Conservation (phyloP, 2,888 invertebrate species). For the Notodonta ziczac region DNA sequence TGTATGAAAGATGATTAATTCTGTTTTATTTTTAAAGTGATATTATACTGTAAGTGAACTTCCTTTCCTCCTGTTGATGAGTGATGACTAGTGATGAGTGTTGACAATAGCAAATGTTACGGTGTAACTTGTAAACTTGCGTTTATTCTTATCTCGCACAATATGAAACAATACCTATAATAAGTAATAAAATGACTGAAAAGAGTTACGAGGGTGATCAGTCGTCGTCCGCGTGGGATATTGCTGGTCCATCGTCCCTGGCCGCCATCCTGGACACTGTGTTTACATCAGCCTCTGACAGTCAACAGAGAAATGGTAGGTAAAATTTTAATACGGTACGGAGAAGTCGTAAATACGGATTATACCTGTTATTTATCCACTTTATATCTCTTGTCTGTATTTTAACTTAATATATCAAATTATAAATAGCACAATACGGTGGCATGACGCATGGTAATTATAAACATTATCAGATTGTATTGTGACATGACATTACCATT, state of each 20-base stretch:
- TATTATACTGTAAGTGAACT: conserved; percentile 31
- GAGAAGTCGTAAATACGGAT: neutral
- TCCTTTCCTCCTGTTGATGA: conserved; percentile 14
- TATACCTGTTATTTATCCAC: neutral
- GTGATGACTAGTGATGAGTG: conserved; percentile 20
- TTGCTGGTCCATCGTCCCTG: conserved; percentile 81
- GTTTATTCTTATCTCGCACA: conserved; percentile 35
- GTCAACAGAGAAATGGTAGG: conserved; percentile 69
- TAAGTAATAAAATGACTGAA: conserved; percentile 67
- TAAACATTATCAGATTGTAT: too few species aligned
- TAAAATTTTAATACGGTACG: neutral
- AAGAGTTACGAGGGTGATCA: conserved; percentile 69
- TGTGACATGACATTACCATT: too few species aligned
- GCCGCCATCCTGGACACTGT: conserved; percentile 87
- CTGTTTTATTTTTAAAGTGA: neutral
- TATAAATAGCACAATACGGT: too few species aligned
- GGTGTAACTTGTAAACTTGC: conserved; percentile 22
- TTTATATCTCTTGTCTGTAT: too few species aligned
- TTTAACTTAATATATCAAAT: too few species aligned
- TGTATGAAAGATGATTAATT: neutral
- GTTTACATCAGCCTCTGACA: conserved; percentile 82
- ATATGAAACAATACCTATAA: conserved; percentile 44
- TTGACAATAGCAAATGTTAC: conserved; percentile 39
- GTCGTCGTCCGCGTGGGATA: conserved; percentile 72
- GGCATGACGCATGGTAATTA: too few species aligned